These are phyloP conservation scores for Columba guinea DNA, from an alignment of 2,797 vertebrate species.

Conservation along the genomic window DNA sequence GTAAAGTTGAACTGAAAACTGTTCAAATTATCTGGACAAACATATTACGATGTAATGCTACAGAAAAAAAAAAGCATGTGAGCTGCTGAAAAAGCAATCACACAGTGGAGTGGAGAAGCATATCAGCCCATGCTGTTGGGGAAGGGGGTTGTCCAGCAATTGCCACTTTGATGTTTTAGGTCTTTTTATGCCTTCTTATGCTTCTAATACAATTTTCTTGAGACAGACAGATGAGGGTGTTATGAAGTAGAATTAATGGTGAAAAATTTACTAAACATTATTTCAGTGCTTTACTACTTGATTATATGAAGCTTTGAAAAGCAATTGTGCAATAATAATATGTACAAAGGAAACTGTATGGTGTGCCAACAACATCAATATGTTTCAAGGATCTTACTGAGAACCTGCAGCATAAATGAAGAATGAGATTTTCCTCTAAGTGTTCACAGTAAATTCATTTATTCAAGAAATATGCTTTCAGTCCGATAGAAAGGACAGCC, in stretches of 20 bases:
- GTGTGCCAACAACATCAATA: neutral
- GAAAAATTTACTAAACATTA: constrained; percentile 32
- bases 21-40: neutral
- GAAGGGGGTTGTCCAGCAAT: constrained; percentile 22
- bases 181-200: constrained; percentile 26
- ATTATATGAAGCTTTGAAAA: constrained; percentile 54
- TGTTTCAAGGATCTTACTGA: constrained; percentile 32
- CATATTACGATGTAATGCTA: neutral
- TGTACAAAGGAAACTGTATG: neutral
- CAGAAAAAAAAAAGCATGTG: neutral
- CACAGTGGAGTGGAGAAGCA: neutral
- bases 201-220: constrained; percentile 37
- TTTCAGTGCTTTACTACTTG: constrained; percentile 12
- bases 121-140: neutral
- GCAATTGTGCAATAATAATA: constrained; percentile 27
- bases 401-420: constrained; percentile 32
- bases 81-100: neutral
- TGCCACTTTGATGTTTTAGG: constrained; percentile 48
- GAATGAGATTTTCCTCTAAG: constrained; percentile 31
- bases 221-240: neutral
- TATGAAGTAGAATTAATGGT: constrained; percentile 28
- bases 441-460: constrained; percentile 30
- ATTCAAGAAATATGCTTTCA: constrained; percentile 1
- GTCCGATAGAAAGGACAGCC: neutral
- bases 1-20: neutral